Conservation (phyloP, 1,140 invertebrate genomes). For the Brachionus manjavacas region DNA sequence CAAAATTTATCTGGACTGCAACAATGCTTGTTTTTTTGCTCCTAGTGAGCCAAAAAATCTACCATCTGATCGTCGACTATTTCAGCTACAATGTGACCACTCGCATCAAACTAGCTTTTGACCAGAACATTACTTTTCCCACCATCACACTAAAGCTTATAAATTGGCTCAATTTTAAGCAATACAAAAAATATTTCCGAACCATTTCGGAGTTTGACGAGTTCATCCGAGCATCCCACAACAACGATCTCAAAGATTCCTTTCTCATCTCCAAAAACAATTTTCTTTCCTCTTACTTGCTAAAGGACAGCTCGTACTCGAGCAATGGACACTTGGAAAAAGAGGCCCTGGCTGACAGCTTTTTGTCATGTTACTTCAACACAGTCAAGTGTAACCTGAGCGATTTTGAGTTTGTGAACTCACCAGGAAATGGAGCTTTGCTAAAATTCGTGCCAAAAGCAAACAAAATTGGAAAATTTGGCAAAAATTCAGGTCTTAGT, state of each 20-base stretch:
- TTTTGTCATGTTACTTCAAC: slow-evolving; percentile 2
- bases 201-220: neutral
- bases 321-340: neutral
- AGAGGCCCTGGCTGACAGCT: neutral
- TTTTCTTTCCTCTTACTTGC: neutral
- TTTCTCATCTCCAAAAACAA: slow-evolving; percentile 18
- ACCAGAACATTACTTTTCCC: neutral
- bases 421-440: neutral
- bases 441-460: neutral
- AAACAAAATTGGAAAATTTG: neutral
- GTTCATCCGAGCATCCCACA: neutral
- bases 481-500: neutral
- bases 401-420: slow-evolving; percentile 9
- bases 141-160: slow-evolving; percentile 11
- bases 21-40: neutral
- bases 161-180: slow-evolving; percentile 6
- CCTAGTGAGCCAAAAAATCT: neutral
- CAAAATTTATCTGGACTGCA: neutral
- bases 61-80: neutral
- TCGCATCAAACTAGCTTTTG: neutral
- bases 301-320: neutral
- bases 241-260: neutral
- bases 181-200: neutral
- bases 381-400: neutral
- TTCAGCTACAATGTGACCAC: slow-evolving; percentile 12